Evolutionary conservation across 1,140 invertebrate genomes (phyloP).

Genomic region (Caenorhabditis tropicalis): DNA sequence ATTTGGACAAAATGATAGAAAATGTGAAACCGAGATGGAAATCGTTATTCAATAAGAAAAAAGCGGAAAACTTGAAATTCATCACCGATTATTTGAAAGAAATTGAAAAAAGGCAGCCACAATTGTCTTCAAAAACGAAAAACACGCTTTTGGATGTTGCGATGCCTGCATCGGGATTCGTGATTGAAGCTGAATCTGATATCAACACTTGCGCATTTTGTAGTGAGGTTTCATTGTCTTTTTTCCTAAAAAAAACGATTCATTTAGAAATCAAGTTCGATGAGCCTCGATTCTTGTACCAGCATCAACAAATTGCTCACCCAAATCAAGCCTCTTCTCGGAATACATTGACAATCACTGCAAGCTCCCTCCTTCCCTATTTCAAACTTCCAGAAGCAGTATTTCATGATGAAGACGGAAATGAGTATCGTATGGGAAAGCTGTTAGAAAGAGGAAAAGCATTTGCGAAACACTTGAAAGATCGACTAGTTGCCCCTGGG

Average conservation of each 20-base stretch:
- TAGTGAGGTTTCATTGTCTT: neutral
- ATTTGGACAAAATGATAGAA: neutral
- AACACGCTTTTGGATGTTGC: neutral
- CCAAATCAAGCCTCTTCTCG: neutral
- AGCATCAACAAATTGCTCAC: neutral
- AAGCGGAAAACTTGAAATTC: neutral
- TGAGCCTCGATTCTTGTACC: neutral
- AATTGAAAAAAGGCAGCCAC: neutral
- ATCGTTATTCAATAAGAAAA: neutral
- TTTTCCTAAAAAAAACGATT: neutral
- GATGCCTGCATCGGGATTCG: neutral
- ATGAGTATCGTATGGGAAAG: conserved; percentile 4
- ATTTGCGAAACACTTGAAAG: neutral
- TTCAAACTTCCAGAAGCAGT: neutral
- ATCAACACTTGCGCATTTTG: neutral
- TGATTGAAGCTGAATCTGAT: neutral
- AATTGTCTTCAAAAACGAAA: neutral
- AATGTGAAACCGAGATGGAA: neutral
- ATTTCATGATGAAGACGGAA: neutral
- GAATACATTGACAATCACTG: neutral
- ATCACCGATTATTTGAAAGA: neutral
- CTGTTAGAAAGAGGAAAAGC: neutral
- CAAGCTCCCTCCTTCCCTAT: neutral
- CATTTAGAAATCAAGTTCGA: conserved; percentile 6
- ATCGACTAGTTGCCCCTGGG: neutral